Base-by-base conservation (phyloP, 2,113 vertebrate species). In the Nansenia antarctica region DNA sequence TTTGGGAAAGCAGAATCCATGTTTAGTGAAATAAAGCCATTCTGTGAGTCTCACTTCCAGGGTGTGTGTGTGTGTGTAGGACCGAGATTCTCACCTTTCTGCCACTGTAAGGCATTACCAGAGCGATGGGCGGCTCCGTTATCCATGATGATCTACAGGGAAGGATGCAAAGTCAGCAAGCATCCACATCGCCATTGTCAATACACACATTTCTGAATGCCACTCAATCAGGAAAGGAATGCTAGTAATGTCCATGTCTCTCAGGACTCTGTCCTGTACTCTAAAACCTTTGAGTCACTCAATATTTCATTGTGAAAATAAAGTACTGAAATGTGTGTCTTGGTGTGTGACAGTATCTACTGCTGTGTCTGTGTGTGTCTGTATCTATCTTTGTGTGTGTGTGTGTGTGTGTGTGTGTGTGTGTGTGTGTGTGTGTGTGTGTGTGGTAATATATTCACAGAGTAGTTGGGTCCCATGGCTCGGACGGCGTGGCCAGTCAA, bases 391-490 rank as follows among this genome's bases (percentile, higher is more conserved):
- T 0, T 2, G 32, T 63, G 12, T 53, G 42, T 63, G 35, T 47
- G 57, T 14, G 9, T 12, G 26, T 64, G 0, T 47, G 35, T 37
- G 1, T 26, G 24, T 47, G 12, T 42, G 22, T 20, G 30, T 11
- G 9, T 29, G n/a, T 7, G 9, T 3, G 35, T 37, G 11, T 24
- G 9, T 58, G 15, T 15, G 29, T 27, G 11, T 26, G 30, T 18
- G 52, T 35, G 15, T 5, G 37, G 4, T 52, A 24, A 53, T 20
- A 55, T 14, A 76, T 90, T 91, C 39, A 94, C 92, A 5, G 93
- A 93, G 85, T 94, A 94, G 78, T 93, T 74, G 0, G 88, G 84
- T 37, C 93, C 93, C 90, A 93, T 92, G 82, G 93, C 92, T 78
- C 93, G 81, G 74, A 93, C 84, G 73, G 93, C 92, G 9, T 94